Evolutionary conservation across 37 sponge, comb jelly and placozoan species (phyloP), one percentile per base, ranked within the genome.

Genomic region (Amphimedon queenslandica): DNA sequence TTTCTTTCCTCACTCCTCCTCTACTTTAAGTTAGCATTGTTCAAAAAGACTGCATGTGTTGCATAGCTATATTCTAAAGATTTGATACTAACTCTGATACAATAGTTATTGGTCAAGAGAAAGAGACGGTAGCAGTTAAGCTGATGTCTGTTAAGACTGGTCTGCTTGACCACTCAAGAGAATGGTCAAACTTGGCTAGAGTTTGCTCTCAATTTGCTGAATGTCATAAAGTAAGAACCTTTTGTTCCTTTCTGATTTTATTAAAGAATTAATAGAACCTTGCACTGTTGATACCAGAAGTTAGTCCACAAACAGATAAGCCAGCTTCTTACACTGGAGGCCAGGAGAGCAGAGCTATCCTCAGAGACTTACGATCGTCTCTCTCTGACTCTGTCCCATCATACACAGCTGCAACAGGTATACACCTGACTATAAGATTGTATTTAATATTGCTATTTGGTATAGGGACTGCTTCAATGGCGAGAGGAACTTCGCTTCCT

Each of bases 71-170:
- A 30, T 63, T 63, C 24, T 63, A 30, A 21, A n/a, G 64, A n/a
- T 16, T 63, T 47, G 51, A 47, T 47, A 13, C 51, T n/a, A n/a
- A n/a, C n/a, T n/a, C n/a, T n/a, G n/a, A n/a, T n/a, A n/a, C n/a
- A n/a, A n/a, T 47, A 77, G 87, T 86, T 42, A 57, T 11, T 60
- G 75, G 76, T n/a, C 77, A 71, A 55, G 18, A 70, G 67, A 69
- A 63, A 41, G 90, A 90, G 67, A 79, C 75, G 2, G 85, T 84
- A 34, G 86, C 81, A 2, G 55, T 84, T 33, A 90, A 90, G 74
- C 27, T 90, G 71, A 84, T 84, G 81, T 73, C 86, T 1, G 64
- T 90, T 0, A 76, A 81, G 57, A 82, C 78, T 37, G 90, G 90
- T 33, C 57, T 90, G 0, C 56, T 84, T 35, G 90, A 90, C 34